Conservation (phyloP, 2,113 vertebrate species). For the Lagopus leucura region DNA sequence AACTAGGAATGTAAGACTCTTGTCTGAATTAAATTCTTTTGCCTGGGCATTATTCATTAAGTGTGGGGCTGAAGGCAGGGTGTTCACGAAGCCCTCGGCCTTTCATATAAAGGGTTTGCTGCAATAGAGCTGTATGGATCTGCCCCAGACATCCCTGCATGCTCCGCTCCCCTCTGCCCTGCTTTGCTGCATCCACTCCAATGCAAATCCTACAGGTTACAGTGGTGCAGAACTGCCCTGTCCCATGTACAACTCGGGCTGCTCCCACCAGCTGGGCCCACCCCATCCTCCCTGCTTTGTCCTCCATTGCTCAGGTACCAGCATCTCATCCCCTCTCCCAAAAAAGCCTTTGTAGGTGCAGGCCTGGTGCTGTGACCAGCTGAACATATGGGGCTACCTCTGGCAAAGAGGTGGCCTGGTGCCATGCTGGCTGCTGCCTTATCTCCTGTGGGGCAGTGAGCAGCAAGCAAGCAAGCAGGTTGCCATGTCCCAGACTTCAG, state of each 20-base stretch:
- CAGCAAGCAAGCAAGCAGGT: neutral
- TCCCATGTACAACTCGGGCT: conserved; percentile 21
- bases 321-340: neutral
- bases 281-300: neutral
- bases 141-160: accelerated
- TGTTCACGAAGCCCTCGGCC: neutral
- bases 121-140: neutral
- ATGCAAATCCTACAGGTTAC: conserved; percentile 52
- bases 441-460: neutral
- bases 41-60: neutral
- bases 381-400: conserved; percentile 62
- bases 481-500: neutral
- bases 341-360: neutral
- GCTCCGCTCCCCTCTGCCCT: neutral
- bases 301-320: neutral
- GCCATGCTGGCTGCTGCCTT: neutral
- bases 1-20: conserved; percentile 62
- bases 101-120: neutral
- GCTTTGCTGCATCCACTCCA: neutral
- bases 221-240: conserved; percentile 11
- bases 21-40: conserved; percentile 52
- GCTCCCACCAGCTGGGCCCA: neutral
- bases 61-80: neutral
- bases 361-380: neutral
- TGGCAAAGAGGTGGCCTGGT: conserved; percentile 38